Base-by-base conservation (phyloP, 1,140 invertebrate genomes). In the Bacillus rossius region DNA sequence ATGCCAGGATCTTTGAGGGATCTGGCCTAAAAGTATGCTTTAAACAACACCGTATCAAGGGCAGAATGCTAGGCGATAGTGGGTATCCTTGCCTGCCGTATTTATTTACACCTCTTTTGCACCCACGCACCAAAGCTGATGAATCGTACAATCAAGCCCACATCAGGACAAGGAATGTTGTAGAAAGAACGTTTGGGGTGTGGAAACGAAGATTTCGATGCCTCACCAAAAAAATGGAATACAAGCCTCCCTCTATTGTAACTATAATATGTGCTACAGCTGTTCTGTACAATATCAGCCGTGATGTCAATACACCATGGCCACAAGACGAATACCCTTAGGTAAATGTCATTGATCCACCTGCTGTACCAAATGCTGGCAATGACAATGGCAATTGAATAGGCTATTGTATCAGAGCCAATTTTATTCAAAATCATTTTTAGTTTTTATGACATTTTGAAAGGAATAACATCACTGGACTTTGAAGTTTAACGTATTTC, bases 121-220 rank as follows among this genome's bases (percentile, higher is more conserved):
- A 48, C 2, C 45, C 45, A 13, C 17, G 13, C 17, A 48, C 1
- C 23, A 1, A 1, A 13, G 45, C 10, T 1, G 45, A 48, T 19
- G 10, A 48, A 13, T 19, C 17, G 2, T 63, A 64, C 23, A 65
- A 65, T 25, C 29, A 14, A 8, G 52, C 61, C 13, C 62, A 65
- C 48, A 59, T 62, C 8, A 57, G 37, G 8, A 64, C 65, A 19
- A 16, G 62, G 13, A 67, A 65, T 51, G n/a, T n/a, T n/a, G n/a
- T n/a, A n/a, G n/a, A n/a, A n/a, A n/a, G n/a, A n/a, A n/a, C n/a
- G n/a, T n/a, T n/a, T n/a, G n/a, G n/a, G n/a, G n/a, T n/a, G n/a
- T n/a, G n/a, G n/a, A n/a, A n/a, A n/a, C n/a, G n/a, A n/a, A n/a
- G n/a, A n/a, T n/a, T n/a, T n/a, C n/a, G n/a, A n/a, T n/a, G n/a